phyloP scores from a whole-genome alignment of 1,140 invertebrate genomes.

The Lysiphlebus fabarum region DNA sequence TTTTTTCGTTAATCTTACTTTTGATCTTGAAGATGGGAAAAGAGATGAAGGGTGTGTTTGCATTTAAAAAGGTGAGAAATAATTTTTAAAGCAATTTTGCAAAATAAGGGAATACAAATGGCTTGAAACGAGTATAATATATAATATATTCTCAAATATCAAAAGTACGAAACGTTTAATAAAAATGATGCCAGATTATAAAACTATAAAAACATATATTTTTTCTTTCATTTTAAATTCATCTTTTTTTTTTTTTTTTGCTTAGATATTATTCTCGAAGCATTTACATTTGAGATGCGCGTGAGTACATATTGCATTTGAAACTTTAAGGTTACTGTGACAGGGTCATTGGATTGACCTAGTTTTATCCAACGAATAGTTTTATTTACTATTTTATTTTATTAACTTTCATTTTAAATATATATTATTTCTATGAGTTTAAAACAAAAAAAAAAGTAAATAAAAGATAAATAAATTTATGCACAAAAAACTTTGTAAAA shows the following conservation, averaged over 20 bases:
- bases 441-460: no score
- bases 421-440: no score
- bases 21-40: not conserved
- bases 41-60: not conserved
- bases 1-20: not conserved
- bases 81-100: constrained; percentile 9
- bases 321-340: constrained; percentile 22
- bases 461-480: no score
- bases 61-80: not conserved
- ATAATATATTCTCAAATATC: no score
- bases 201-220: not conserved
- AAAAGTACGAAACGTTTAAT: constrained; percentile 12
- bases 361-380: constrained; percentile 29
- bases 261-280: not conserved
- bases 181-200: constrained; percentile 12
- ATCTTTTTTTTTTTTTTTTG: no score
- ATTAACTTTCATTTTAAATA: no score
- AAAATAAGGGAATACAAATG: constrained; percentile 5
- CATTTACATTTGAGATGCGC: constrained; percentile 3
- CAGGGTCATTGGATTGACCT: constrained; percentile 47
- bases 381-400: not conserved
- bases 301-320: constrained; percentile 8
- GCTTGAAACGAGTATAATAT: not conserved
- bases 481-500: no score
- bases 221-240: not conserved